Evolutionary conservation across 2,888 invertebrate species (phyloP), one percentile per base, ranked within the genome.

Genomic region (Agrotis exclamationis): DNA sequence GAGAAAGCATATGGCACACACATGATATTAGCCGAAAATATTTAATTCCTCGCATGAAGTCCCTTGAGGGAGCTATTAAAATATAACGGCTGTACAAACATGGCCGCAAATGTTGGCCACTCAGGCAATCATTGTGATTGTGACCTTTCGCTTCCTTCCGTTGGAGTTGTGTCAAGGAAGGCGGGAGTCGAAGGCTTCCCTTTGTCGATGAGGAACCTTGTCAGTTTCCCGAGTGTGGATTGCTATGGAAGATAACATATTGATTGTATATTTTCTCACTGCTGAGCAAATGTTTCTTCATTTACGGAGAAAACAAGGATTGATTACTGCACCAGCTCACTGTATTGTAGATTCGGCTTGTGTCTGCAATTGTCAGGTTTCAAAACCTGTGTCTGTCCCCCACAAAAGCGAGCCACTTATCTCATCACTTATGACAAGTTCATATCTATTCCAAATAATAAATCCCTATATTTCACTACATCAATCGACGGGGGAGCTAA

Each of bases 1-100:
- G 47, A 56, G 68, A 82, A 79, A 78, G 78, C 79, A 79, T 73
- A 82, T 79, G 79, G 82, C 62, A 53, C 54, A 71, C 79, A 79
- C 44, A 73, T 79, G 78, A 81, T 73, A 81, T 59, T 48, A 56
- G 51, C 58, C 47, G 13, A 73, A 72, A 72, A 62, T 75, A 58
- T 60, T 64, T 48, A 73, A 63, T 79, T 47, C 44, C 48, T 39
- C 51, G 24, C 51, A n/a, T 57, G n/a, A 60, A 28, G 51, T 60
- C 63, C 39, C 66, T 59, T 57, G 48, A 48, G 64, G 62, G 48
- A 76, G 39, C 48, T n/a, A 76, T 76, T 60, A 80, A 80, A 65
- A 48, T 63, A 56, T 57, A 48, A 76, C 59, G 76, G 48, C 33
- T 44, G 58, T 20, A 33, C 62, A 59, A 63, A 51, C 47, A 63